Conservation (phyloP, 2,797 vertebrate species). For the Glyptemys insculpta region DNA sequence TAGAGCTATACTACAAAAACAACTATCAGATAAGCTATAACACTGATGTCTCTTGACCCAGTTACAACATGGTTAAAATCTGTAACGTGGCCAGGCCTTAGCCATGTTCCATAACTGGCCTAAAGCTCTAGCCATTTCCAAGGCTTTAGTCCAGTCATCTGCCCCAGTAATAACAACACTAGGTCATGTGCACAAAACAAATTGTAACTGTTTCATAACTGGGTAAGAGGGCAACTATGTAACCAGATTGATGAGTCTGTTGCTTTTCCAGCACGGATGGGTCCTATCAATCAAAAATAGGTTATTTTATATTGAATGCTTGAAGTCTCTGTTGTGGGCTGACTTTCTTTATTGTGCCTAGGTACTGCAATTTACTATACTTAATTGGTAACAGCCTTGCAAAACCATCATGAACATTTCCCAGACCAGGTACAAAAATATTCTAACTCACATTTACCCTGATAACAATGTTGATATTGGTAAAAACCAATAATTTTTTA, state of each 20-base stretch:
- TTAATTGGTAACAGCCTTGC: neutral
- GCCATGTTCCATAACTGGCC: neutral
- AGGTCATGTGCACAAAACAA: neutral
- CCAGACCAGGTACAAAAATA: neutral
- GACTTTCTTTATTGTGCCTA: neutral
- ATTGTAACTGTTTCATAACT: neutral
- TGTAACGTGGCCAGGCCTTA: neutral
- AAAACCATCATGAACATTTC: neutral
- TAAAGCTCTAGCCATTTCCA: neutral
- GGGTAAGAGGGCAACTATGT: neutral
- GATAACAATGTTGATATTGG: neutral
- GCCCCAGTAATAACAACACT: neutral
- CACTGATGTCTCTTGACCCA: neutral
- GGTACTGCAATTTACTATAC: neutral
- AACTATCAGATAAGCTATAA: neutral
- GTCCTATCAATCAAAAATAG: neutral
- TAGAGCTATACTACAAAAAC: neutral
- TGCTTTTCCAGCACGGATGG: neutral
- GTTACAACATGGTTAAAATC: neutral
- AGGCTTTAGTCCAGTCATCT: neutral
- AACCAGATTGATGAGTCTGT: neutral
- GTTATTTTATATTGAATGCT: neutral
- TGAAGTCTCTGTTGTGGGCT: neutral
- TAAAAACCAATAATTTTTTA: neutral
- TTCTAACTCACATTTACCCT: neutral